Evolutionary conservation across 2,797 vertebrate genomes (phyloP), one percentile per base, ranked within the genome.

Genomic region (Peromyscus nudipes): DNA sequence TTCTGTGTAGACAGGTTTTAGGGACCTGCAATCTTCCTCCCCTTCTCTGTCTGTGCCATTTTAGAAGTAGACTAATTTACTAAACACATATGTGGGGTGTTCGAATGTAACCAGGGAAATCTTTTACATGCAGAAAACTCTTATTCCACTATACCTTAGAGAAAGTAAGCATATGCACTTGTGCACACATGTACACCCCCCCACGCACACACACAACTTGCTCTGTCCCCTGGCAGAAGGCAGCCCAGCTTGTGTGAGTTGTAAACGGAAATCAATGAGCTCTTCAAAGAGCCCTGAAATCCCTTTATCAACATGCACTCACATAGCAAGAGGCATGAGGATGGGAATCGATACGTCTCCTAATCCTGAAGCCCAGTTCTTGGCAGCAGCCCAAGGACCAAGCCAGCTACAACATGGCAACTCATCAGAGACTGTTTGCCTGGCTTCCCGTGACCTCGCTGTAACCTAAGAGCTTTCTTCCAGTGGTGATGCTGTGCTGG

Each of bases 191-290:
- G 52, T 34, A 77, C 25, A 25, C 7, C 49, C 83, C 67, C 83
- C 25, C 64, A 49, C 83, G 27, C 46, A 21, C 43, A 71, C 34
- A 55, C 76, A 52, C 29, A 25, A 1, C n/a, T 9, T 49, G 16
- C 13, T 85, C 43, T 77, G 71, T 96, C 95, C 86, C 92, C 64
- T 77, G 94, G 73, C 13, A 89, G 55, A 76, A 80, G 94, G 95
- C 64, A 96, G 71, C 60, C 49, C 67, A 81, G 97, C 96, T 87
- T 97, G 87, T 98, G 79, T 40, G 71, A 85, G 75, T 11, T 90
- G 86, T 98, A 98, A 98, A 97, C n/a, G 94, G 95, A 98, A 98
- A 98, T 98, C 98, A 97, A 98, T 98, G 92, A 31, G 65, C 52
- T 97, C 93, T 98, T 98, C 97, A 98, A 96, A 98, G 97, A 95